Conservation (phyloP, 2,113 vertebrate species). For the Psilopsiagon aurifrons region DNA sequence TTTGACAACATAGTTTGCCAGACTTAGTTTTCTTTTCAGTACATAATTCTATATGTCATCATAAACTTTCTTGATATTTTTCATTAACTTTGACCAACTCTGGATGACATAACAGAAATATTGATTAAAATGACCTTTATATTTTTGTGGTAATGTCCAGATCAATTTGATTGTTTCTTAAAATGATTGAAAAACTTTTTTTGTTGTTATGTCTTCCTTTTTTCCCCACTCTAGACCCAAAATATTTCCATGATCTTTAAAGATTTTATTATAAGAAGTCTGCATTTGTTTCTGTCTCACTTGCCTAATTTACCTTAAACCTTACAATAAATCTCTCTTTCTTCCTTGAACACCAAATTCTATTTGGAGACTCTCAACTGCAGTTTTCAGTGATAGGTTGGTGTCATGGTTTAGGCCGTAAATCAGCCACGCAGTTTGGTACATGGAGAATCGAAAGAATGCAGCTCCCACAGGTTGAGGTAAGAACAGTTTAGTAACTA, state of each 20-base stretch:
- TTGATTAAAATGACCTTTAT: background rate
- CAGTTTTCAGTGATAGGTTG: background rate
- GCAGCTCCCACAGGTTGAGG: too few relatives aligned
- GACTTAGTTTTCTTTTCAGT: background rate
- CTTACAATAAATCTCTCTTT: background rate
- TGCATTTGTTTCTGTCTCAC: background rate
- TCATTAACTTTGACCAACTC: background rate
- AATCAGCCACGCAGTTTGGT: too few relatives aligned
- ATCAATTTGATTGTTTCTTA: background rate
- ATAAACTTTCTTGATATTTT: background rate
- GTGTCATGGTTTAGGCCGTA: too few relatives aligned
- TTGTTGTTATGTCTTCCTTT: background rate
- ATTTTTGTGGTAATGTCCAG: background rate
- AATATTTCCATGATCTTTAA: background rate
- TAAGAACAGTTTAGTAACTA: too few relatives aligned
- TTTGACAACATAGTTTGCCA: background rate
- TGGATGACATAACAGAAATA: background rate
- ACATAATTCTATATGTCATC: background rate
- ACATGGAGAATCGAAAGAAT: too few relatives aligned
- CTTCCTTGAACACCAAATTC: background rate
- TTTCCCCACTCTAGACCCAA: background rate
- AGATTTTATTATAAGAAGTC: background rate
- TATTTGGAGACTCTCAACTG: background rate
- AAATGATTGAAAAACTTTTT: background rate
- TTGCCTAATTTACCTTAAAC: background rate